Base-by-base conservation (phyloP, 1,140 invertebrate species). In the Drosophila paulistorum region DNA sequence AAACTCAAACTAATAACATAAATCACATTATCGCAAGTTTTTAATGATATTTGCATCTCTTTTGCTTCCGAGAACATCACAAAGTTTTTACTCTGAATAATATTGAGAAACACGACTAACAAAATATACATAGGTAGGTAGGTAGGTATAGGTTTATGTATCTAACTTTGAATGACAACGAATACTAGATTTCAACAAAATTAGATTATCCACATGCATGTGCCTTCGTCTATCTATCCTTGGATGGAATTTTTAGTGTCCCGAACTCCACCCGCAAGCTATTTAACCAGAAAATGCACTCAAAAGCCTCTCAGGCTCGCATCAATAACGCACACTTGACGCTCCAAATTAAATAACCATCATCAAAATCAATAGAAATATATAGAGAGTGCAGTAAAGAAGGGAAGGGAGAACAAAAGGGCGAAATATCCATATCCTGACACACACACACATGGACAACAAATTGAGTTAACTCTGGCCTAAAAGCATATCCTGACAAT, bases 281-380 rank as follows among this genome's bases (percentile, higher is more conserved):
- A 76, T 76, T 76, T 70, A 76, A 76, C 76, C 73, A 39, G 74
- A 65, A 76, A 76, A 76, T 76, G 74, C 74, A 70, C 73, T 76
- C 73, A 70, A 70, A 69, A 58, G 42, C 60, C 74, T 59, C 59
- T 76, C 45, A 57, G 58, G 51, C 57, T 37, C 79, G 68, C 80
- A 90, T 90, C 79, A 90, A 90, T 90, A 90, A 90, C 77, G 83
- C 77, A 68, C 87, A 87, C 87, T 90, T 90, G 87, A 79, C 72
- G 81, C 82, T 76, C 61, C 81, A 90, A 90, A 90, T 90, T 90
- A 84, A 90, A 90, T 90, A 80, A 90, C 87, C 87, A 90, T 90
- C 83, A 82, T 86, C 76, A 83, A 63, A 87, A 86, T 86, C 83
- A 89, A 90, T 84, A 79, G 74, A 64, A 73, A 73, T 65, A 45